A percentile compares a stretch with the other conserved stretches of the same genome.
Conservation (phyloP, 2,888 invertebrate species). For the Hydriomena furcata region DNA sequence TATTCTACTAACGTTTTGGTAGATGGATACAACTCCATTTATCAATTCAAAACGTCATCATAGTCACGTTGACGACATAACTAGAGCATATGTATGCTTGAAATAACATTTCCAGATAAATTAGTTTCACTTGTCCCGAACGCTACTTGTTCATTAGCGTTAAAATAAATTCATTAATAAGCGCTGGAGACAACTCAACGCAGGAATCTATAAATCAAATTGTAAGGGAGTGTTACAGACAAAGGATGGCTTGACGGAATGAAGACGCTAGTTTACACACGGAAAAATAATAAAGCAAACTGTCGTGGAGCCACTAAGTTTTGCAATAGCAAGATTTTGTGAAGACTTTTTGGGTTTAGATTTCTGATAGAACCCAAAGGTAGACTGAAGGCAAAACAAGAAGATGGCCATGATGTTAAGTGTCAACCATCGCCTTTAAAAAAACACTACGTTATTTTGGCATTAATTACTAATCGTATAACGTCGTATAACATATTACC, state of each 20-base stretch:
- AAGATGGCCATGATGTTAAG: too few species aligned
- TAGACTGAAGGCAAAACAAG: too few species aligned
- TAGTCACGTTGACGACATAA: constrained; percentile 25
- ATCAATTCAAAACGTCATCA: constrained; percentile 1
- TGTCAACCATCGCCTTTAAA: too few species aligned
- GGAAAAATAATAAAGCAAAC: constrained; percentile 33
- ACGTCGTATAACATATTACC: too few species aligned
- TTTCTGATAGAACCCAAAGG: too few species aligned
- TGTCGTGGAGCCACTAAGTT: too few species aligned
- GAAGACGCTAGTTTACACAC: constrained; percentile 43
- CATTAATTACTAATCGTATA: too few species aligned
- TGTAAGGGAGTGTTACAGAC: constrained; percentile 80
- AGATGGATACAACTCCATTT: background rate
- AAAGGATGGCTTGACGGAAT: constrained; percentile 64
- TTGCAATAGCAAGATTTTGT: too few species aligned
- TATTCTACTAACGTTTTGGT: too few species aligned
- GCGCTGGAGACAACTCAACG: constrained; percentile 75
- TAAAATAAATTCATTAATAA: constrained; percentile 84
- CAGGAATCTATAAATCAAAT: constrained; percentile 81
- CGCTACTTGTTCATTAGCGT: constrained; percentile 81
- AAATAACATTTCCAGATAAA: constrained; percentile 74
- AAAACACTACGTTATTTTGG: too few species aligned
- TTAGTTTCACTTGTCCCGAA: constrained; percentile 78
- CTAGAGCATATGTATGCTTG: constrained; percentile 45
- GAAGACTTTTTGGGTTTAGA: too few species aligned